phyloP scores from a whole-genome alignment of 1,140 invertebrate genomes.

The Drosophila ambigua region DNA sequence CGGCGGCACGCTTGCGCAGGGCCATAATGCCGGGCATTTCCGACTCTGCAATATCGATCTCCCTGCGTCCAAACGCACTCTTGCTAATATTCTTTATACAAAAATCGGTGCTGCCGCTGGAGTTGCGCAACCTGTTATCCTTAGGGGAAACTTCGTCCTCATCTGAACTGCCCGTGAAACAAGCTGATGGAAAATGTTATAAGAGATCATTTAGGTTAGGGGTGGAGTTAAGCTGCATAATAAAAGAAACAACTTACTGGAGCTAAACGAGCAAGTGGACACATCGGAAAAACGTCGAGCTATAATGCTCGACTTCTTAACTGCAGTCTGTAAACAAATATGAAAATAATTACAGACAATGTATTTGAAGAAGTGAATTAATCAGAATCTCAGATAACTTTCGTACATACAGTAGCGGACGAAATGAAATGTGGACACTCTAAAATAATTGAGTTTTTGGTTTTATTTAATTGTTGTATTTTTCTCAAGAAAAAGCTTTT shows the following conservation, averaged over 20 bases:
- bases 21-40: conserved; percentile 99
- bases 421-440: too few relatives aligned
- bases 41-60: conserved; percentile 99
- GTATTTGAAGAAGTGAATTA: too few relatives aligned
- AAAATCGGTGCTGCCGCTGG: conserved; percentile 92
- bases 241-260: conserved; percentile 85
- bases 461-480: too few relatives aligned
- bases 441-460: too few relatives aligned
- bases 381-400: too few relatives aligned
- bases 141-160: conserved; percentile 88
- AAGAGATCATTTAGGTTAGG: background rate
- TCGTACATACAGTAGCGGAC: too few relatives aligned
- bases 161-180: conserved; percentile 94
- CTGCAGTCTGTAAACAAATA: conserved; percentile 44
- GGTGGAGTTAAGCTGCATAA: conserved; percentile 74
- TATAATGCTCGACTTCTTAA: conserved; percentile 85
- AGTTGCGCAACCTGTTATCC: conserved; percentile 91
- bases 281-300: conserved; percentile 95
- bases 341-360: background rate
- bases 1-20: conserved; percentile 92
- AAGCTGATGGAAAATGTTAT: conserved; percentile 84
- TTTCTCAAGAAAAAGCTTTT: too few relatives aligned
- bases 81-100: conserved; percentile 95
- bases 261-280: conserved; percentile 96
- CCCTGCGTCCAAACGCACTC: conserved; percentile 90